Conservation (phyloP, 1,140 invertebrate genomes). For the Lepidotrigona ventralis region DNA sequence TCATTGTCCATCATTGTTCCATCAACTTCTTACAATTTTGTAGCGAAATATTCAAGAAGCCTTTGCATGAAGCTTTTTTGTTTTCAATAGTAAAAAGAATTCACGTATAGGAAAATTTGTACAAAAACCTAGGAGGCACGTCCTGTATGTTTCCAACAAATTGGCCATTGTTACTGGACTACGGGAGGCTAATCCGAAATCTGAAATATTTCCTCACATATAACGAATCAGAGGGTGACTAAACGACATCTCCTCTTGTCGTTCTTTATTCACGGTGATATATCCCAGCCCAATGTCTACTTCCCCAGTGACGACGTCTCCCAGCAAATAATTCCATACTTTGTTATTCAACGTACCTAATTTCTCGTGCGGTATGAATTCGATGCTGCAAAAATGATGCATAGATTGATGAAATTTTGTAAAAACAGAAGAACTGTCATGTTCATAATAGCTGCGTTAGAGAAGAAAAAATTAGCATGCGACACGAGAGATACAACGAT, state of each 20-base stretch:
- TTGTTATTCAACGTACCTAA: constrained; percentile 81
- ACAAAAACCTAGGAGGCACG: neutral
- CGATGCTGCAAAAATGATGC: constrained; percentile 71
- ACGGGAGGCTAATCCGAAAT: neutral
- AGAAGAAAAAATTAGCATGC: too few species aligned
- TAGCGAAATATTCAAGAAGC: neutral
- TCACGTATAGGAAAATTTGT: neutral
- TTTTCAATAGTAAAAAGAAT: neutral
- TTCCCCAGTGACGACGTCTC: constrained; percentile 80
- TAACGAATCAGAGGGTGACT: constrained; percentile 82
- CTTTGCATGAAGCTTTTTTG: neutral
- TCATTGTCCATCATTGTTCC: neutral
- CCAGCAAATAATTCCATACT: constrained; percentile 82
- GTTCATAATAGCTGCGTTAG: too few species aligned
- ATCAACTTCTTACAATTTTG: neutral
- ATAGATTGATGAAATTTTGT: too few species aligned
- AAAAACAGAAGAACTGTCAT: too few species aligned
- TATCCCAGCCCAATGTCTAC: constrained; percentile 83
- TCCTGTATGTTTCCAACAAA: neutral
- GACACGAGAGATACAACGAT: too few species aligned
- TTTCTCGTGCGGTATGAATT: constrained; percentile 79
- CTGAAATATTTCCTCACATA: constrained; percentile 75
- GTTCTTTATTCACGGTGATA: constrained; percentile 80
- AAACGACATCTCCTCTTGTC: constrained; percentile 81
- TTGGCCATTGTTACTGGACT: neutral